phyloP scores from a whole-genome alignment of 2,797 vertebrate species.

The Halcyon leucocephala region DNA sequence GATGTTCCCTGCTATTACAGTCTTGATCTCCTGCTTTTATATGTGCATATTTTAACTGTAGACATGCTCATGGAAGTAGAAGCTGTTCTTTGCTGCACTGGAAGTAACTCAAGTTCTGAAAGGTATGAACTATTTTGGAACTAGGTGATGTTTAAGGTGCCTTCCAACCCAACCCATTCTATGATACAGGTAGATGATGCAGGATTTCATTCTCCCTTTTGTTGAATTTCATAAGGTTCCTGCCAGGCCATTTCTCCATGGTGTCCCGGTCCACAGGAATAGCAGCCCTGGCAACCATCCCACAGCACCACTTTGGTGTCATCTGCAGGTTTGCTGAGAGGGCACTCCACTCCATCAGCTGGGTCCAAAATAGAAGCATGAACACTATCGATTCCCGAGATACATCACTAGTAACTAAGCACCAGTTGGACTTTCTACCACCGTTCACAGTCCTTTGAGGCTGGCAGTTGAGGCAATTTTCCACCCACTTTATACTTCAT shows the following conservation, averaged over 20 bases:
- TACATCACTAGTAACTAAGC: not conserved
- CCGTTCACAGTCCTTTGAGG: not conserved
- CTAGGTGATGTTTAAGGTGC: too few species aligned
- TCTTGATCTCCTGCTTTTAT: not conserved
- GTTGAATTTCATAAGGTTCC: not conserved
- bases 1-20: not conserved
- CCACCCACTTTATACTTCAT: not conserved
- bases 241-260: not conserved
- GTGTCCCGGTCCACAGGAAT: not conserved
- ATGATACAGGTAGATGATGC: not conserved
- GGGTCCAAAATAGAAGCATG: not conserved
- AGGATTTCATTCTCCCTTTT: not conserved
- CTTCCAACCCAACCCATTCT: too few species aligned
- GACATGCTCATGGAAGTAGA: not conserved
- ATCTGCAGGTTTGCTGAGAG: not conserved
- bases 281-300: fast-evolving
- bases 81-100: not conserved
- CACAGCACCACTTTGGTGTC: not conserved
- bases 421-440: not conserved
- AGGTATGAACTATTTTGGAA: not conserved
- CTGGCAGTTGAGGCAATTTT: not conserved
- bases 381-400: not conserved
- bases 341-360: not conserved
- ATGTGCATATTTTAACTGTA: not conserved
- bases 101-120: not conserved